A percentile compares a stretch with the other conserved stretches of the same genome.
These are phyloP conservation scores for Trichechus manatus DNA, from an alignment of 2,113 vertebrate species.

Conservation along the genomic window DNA sequence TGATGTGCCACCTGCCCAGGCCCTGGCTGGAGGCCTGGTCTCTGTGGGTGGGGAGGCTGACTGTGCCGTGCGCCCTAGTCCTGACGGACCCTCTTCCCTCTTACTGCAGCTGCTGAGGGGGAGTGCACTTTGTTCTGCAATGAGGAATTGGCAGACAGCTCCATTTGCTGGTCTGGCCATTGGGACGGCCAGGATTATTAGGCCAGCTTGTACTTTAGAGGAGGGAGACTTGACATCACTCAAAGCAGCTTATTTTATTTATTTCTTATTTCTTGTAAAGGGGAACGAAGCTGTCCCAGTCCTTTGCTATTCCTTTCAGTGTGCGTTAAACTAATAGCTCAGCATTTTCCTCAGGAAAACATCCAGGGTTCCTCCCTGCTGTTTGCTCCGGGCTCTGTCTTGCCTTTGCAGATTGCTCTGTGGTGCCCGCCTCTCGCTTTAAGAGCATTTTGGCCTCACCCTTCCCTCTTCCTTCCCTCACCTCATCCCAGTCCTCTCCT, in stretches of 20 bases:
- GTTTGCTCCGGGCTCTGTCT: not conserved
- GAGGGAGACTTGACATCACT: slow-evolving; percentile 51
- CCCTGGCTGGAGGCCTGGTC: not conserved
- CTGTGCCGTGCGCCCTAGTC: fast-evolving
- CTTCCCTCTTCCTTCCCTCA: not conserved
- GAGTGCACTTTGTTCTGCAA: not conserved
- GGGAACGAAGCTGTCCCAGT: not conserved
- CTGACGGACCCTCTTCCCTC: not conserved
- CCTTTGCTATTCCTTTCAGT: not conserved
- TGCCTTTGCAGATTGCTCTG: not conserved
- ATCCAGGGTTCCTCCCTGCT: not conserved
- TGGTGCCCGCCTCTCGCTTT: not conserved
- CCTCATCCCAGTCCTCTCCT: not conserved
- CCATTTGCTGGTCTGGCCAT: slow-evolving; percentile 25
- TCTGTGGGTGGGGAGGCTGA: not conserved
- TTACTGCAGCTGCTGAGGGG: not conserved
- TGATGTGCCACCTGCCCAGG: not conserved
- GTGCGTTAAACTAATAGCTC: not conserved
- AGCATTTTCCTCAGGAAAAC: not conserved
- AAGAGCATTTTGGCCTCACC: not conserved
- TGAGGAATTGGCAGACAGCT: not conserved
- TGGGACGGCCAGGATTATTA: slow-evolving; percentile 51
- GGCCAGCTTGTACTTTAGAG: slow-evolving; percentile 61
- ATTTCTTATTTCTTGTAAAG: slow-evolving; percentile 50
- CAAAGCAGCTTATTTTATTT: slow-evolving; percentile 63